A percentile compares a stretch with the other conserved stretches of the same genome.
phyloP scores from a whole-genome alignment of 2,888 invertebrate genomes.

The Drosophila prolongata region DNA sequence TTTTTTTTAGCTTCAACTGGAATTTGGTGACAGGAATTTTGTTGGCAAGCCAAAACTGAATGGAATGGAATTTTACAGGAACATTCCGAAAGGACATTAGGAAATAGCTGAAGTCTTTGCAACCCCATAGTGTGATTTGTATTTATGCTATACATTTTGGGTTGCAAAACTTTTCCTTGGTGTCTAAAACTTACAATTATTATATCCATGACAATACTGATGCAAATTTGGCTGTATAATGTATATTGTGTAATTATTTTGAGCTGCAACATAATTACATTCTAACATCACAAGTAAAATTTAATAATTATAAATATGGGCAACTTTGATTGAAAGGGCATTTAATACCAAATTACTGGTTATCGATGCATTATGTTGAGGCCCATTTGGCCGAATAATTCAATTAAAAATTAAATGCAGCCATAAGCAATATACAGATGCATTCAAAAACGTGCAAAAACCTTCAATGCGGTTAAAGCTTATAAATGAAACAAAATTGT shows the following conservation, averaged over 20 bases:
- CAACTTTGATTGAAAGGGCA: conserved; percentile 14
- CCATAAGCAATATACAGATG: conserved; percentile 36
- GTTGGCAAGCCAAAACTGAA: conserved; percentile 15
- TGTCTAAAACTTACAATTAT: neutral
- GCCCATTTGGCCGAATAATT: conserved; percentile 47
- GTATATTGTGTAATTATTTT: neutral
- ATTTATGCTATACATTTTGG: neutral
- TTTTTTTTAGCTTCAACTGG: conserved; percentile 16
- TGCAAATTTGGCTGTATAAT: neutral
- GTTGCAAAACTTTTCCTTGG: neutral
- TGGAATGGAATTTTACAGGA: neutral
- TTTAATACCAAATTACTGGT: conserved; percentile 34
- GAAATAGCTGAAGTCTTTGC: neutral
- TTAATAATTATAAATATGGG: conserved; percentile 11
- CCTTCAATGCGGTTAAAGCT: conserved; percentile 22
- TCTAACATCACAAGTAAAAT: neutral
- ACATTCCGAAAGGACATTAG: neutral
- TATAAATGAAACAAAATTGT: conserved; percentile 16
- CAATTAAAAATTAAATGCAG: conserved; percentile 62
- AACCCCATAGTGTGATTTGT: neutral
- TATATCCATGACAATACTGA: neutral
- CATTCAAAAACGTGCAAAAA: conserved; percentile 11
- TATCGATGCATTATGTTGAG: conserved; percentile 38
- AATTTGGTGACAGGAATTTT: conserved; percentile 29
- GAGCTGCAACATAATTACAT: conserved; percentile 1